Conservation (phyloP, 1,140 invertebrate genomes). For the Globodera ellingtonae region DNA sequence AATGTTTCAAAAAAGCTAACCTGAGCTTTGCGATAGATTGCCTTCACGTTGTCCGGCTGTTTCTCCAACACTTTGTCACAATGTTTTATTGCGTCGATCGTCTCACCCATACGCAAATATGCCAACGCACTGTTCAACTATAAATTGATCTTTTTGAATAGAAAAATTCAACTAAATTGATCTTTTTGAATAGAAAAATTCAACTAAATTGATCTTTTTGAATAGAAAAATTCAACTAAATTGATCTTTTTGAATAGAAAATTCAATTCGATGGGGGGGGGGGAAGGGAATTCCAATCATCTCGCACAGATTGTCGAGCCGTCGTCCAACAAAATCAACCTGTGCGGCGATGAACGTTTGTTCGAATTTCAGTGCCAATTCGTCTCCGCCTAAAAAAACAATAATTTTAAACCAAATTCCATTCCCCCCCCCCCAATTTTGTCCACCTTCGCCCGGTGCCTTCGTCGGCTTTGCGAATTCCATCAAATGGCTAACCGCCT, state of each 20-base stretch:
- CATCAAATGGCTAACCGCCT: slow-evolving; percentile 73
- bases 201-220: neutral
- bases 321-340: slow-evolving; percentile 5
- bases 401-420: no score
- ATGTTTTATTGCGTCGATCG: slow-evolving; percentile 75
- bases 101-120: slow-evolving; percentile 79
- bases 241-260: no score
- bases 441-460: neutral
- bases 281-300: no score
- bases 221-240: slow-evolving; percentile 5
- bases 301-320: no score
- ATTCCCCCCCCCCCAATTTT: no score
- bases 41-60: slow-evolving; percentile 83
- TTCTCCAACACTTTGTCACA: slow-evolving; percentile 76
- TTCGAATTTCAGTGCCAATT: slow-evolving; percentile 28
- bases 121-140: slow-evolving; percentile 75
- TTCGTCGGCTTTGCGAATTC: slow-evolving; percentile 67
- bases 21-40: slow-evolving; percentile 82
- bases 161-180: neutral
- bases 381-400: slow-evolving; percentile 7
- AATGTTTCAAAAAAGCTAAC: slow-evolving; percentile 64
- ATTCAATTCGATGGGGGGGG: no score
- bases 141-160: neutral
- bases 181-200: no score
- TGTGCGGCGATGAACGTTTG: slow-evolving; percentile 37